Conservation (phyloP, 2,888 invertebrate genomes). For the Pardosa pseudoannulata region DNA sequence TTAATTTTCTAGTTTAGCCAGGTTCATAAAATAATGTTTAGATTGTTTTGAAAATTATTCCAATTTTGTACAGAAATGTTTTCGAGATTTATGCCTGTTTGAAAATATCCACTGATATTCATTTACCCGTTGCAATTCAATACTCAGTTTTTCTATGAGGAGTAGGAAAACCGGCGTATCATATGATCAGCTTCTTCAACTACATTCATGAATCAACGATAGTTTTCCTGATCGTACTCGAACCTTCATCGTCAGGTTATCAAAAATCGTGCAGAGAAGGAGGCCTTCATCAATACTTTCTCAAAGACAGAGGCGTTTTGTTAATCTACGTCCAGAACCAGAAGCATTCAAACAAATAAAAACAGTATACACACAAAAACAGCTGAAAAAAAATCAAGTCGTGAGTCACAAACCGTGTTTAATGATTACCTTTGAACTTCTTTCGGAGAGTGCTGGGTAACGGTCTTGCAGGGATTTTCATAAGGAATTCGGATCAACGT, state of each 20-base stretch:
- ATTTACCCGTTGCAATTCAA: background rate
- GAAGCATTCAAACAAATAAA: slow-evolving; percentile 22
- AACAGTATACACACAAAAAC: background rate
- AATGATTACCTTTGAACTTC: slow-evolving; percentile 27
- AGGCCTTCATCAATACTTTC: slow-evolving; percentile 32
- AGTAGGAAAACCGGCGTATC: background rate
- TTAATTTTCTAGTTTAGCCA: no score
- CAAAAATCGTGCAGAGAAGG: slow-evolving; percentile 11
- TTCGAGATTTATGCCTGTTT: no score
- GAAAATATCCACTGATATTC: background rate
- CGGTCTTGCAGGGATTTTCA: slow-evolving; percentile 9
- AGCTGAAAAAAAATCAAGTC: slow-evolving; percentile 12
- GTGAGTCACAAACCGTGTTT: slow-evolving; percentile 16
- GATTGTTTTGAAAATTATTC: no score
- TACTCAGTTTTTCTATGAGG: background rate
- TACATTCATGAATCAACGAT: background rate
- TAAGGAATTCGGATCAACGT: background rate
- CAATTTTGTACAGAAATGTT: no score
- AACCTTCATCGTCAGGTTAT: slow-evolving; percentile 31
- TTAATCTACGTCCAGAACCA: slow-evolving; percentile 31
- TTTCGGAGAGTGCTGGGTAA: background rate
- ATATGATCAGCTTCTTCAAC: background rate
- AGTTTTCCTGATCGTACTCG: slow-evolving; percentile 22
- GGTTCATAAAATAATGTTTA: no score
- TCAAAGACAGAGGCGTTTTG: slow-evolving; percentile 60